phyloP scores from a whole-genome alignment of 2,888 invertebrate genomes.

The Pristionchus entomophagus region DNA sequence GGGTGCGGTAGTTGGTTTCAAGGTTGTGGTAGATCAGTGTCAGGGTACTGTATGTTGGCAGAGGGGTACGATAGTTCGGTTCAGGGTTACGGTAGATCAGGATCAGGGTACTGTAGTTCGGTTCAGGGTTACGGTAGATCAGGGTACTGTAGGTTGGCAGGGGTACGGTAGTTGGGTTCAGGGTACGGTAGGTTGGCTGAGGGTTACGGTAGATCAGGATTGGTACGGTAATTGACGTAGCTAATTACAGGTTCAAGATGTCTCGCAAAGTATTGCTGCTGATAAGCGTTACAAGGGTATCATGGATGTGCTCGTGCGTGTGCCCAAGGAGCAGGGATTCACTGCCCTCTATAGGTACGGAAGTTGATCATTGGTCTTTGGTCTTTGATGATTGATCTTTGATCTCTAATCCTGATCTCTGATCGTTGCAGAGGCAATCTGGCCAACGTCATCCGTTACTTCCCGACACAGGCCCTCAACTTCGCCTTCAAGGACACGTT shows the following conservation, averaged over 20 bases:
- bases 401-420: neutral
- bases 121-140: too few relatives aligned
- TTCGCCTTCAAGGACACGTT: slow-evolving; percentile 87
- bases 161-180: neutral
- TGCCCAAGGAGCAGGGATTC: slow-evolving; percentile 73
- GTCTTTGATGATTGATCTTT: neutral
- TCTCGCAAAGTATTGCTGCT: slow-evolving; percentile 59
- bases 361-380: neutral
- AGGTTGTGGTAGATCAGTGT: neutral
- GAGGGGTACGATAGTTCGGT: neutral
- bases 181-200: neutral
- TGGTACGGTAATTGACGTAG: neutral
- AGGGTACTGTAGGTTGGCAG: neutral
- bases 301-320: slow-evolving; percentile 63
- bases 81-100: neutral
- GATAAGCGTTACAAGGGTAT: slow-evolving; percentile 69
- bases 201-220: neutral
- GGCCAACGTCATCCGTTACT: slow-evolving; percentile 81
- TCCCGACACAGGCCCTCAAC: slow-evolving; percentile 93
- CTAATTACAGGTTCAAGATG: slow-evolving; percentile 62
- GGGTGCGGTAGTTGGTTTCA: neutral
- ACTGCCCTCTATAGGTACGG: slow-evolving; percentile 76
- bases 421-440: slow-evolving; percentile 68
- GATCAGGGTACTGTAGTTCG: neutral
- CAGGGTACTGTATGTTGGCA: neutral